Percentiles rank a stretch among this genome's conserved stretches.
Conservation (phyloP, 2,113 vertebrate genomes). For the Tragelaphus buxtoni region DNA sequence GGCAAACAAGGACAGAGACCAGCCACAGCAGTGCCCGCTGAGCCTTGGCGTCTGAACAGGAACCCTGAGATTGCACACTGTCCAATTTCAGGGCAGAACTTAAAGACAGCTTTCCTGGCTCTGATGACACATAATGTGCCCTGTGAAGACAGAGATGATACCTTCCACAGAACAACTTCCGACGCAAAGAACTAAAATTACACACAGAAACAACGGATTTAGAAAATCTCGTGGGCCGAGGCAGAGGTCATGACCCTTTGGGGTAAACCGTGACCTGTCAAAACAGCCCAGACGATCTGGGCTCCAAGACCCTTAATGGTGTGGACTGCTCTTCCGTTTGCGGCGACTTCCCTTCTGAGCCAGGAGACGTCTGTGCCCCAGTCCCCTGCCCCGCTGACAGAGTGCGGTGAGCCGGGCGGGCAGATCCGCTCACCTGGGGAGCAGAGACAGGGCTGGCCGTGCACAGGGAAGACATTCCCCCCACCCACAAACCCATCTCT, state of each 20-base stretch:
- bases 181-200: not conserved
- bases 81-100: not conserved
- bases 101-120: not conserved
- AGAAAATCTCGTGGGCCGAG: not conserved
- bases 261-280: rapidly evolving
- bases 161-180: not conserved
- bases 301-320: not conserved
- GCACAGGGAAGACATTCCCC: rapidly evolving
- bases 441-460: rapidly evolving
- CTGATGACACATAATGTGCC: not conserved
- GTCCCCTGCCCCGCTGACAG: rapidly evolving
- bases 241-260: not conserved
- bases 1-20: not conserved
- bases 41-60: not conserved
- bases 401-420: rapidly evolving
- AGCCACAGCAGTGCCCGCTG: rapidly evolving
- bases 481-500: rapidly evolving
- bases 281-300: not conserved
- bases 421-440: rapidly evolving
- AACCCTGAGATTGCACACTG: not conserved
- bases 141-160: not conserved
- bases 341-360: not conserved
- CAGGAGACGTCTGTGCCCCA: rapidly evolving
- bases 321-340: rapidly evolving
- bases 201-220: rapidly evolving